Evolutionary conservation across 2,797 vertebrate genomes (phyloP), one percentile per base, ranked within the genome.

Genomic region (Petrocephalus sullivani): DNA sequence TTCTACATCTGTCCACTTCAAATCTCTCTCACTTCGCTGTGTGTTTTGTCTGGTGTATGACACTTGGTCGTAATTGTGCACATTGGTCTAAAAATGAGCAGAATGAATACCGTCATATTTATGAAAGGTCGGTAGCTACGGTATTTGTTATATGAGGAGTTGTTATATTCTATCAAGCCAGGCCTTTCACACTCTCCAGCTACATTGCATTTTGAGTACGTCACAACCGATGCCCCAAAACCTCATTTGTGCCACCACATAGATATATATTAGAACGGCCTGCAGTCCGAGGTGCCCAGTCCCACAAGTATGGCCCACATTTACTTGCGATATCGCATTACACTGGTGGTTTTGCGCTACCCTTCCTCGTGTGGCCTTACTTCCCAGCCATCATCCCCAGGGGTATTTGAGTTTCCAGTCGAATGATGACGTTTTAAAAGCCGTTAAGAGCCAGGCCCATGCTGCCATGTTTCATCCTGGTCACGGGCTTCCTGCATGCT

Each of bases 271-370:
- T n/a, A 0, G 33, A 16, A 64, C n/a, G 0, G 19, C 21, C 37
- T 23, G 19, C 5, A 21, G 28, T 61, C 33, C 16, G 33, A 64
- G 85, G 93, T 93, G 90, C 92, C 91, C 78, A 94, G 92, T 92
- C 92, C 93, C 93, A 28, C 28, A 91, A 92, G 93, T 95, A 95
- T 92, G 95, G 94, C 96, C 95, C 96, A 95, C 94, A 95, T 97
- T 97, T 97, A 96, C 95, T 96, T 95, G 93, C 94, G 93, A 94
- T 95, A 95, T 97, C 94, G 92, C 91, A 93, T 97, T 97, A 95
- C 95, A 93, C 92, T 93, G 93, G 94, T 96, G 94, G 95, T 95
- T 96, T 96, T 96, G 93, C 92, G 95, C 91, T 97, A 96, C 98
- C 98, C 97, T 94, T 92, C 92, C 95, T 98, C 96, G 96, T 96